These are phyloP conservation scores for Pterostichus niger DNA, from an alignment of 2,888 invertebrate species.

Conservation along the genomic window DNA sequence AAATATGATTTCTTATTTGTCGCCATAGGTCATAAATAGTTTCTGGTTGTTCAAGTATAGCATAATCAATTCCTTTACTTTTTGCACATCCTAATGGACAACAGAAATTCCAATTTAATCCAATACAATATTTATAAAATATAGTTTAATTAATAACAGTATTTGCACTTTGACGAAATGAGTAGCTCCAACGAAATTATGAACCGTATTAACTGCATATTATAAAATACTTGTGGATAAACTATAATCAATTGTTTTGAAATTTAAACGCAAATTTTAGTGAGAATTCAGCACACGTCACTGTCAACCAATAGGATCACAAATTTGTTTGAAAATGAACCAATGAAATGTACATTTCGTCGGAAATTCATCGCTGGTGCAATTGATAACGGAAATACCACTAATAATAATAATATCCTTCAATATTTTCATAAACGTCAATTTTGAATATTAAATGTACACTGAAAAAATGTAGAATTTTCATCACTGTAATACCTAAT, in stretches of 20 bases:
- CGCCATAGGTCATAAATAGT: conserved; percentile 88
- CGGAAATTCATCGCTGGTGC: too few relatives aligned
- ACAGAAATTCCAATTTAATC: conserved; percentile 98
- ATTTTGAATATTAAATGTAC: too few relatives aligned
- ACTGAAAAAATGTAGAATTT: too few relatives aligned
- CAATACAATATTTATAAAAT: conserved; percentile 86
- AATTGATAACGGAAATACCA: too few relatives aligned
- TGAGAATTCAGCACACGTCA: too few relatives aligned
- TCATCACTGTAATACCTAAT: too few relatives aligned
- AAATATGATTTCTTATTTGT: conserved; percentile 86
- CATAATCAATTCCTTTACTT: conserved; percentile 93
- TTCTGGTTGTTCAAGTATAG: conserved; percentile 90
- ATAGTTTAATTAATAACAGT: conserved; percentile 9
- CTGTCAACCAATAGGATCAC: too few relatives aligned
- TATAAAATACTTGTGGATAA: conserved; percentile 95
- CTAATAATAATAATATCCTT: too few relatives aligned
- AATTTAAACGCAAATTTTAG: conserved; percentile 58
- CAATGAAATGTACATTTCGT: too few relatives aligned
- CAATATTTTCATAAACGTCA: too few relatives aligned
- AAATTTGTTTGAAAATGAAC: too few relatives aligned
- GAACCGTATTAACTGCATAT: conserved; percentile 93
- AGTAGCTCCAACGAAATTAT: conserved; percentile 92
- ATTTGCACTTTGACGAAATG: conserved; percentile 84
- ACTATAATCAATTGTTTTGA: conserved; percentile 74
- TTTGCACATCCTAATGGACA: conserved; percentile 98